These are phyloP conservation scores for Rhadinocentrus ornatus DNA, from an alignment of 2,797 vertebrate genomes.

Conservation along the genomic window DNA sequence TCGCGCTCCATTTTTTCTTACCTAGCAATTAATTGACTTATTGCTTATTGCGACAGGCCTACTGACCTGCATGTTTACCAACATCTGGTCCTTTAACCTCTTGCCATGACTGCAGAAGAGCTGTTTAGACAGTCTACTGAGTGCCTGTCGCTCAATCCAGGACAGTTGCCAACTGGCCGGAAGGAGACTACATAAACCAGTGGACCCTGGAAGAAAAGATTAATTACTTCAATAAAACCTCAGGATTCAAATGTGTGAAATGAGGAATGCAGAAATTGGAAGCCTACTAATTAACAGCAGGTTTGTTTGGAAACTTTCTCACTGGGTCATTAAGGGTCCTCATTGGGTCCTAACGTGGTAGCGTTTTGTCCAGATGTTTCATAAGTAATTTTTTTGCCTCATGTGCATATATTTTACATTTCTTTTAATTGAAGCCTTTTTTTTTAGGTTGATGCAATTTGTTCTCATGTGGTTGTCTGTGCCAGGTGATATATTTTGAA, in stretches of 20 bases:
- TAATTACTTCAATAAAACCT: constrained; percentile 71
- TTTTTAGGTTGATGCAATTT: not conserved
- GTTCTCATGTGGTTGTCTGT: not conserved
- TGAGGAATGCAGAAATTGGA: constrained; percentile 70
- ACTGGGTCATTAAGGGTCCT: constrained; percentile 65
- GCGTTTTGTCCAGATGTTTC: constrained; percentile 74
- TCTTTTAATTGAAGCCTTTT: not conserved
- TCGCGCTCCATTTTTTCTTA: too few species aligned
- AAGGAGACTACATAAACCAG: constrained; percentile 72
- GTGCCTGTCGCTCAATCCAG: constrained; percentile 38
- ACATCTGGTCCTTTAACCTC: constrained; percentile 83
- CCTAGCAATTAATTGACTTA: too few species aligned
- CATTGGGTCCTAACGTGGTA: constrained; percentile 50
- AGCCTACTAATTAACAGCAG: constrained; percentile 70
- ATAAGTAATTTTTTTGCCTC: constrained; percentile 40
- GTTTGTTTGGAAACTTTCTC: constrained; percentile 65
- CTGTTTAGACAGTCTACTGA: constrained; percentile 46
- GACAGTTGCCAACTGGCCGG: constrained; percentile 72
- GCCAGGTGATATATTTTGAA: not conserved
- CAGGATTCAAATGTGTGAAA: constrained; percentile 64
- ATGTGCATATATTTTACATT: not conserved
- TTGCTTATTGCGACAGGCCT: too few species aligned
- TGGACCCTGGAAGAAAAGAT: constrained; percentile 69
- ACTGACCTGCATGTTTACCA: constrained; percentile 78
- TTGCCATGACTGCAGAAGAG: constrained; percentile 59